Conservation (phyloP, 92 coral and sea anemone genomes). For the Zoanthus sociatus region DNA sequence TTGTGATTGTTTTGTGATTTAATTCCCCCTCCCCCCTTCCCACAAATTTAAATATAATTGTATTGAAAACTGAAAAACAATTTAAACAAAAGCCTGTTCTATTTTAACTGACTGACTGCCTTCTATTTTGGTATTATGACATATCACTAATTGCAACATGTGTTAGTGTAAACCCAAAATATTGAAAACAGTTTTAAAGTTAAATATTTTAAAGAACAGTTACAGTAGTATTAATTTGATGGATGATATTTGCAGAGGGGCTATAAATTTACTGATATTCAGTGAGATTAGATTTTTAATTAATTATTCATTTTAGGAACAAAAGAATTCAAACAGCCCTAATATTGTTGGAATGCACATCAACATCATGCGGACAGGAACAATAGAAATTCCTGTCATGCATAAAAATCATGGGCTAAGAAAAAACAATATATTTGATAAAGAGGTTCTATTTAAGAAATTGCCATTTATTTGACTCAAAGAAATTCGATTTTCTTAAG, state of each 20-base stretch:
- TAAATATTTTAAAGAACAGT: too few relatives aligned
- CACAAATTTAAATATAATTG: background rate
- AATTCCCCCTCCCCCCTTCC: background rate
- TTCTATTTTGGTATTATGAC: too few relatives aligned
- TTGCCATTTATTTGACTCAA: background rate
- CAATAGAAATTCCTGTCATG: background rate
- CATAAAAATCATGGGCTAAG: background rate
- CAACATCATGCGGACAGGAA: background rate
- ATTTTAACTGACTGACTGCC: too few relatives aligned
- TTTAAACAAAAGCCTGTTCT: background rate
- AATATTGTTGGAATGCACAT: constrained; percentile 5
- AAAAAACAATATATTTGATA: background rate
- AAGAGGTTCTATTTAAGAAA: constrained; percentile 24
- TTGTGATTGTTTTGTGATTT: background rate
- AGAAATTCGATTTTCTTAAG: background rate
- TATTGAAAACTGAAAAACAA: background rate
- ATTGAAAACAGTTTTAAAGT: background rate
- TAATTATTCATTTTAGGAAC: background rate
- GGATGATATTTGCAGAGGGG: constrained; percentile 12
- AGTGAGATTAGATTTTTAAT: background rate
- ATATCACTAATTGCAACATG: background rate
- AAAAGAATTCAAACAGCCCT: background rate
- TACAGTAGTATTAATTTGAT: background rate
- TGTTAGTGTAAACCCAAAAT: background rate
- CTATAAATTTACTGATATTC: constrained; percentile 11